Conservation (phyloP, 2,797 vertebrate species). For the Sus cebifrons region DNA sequence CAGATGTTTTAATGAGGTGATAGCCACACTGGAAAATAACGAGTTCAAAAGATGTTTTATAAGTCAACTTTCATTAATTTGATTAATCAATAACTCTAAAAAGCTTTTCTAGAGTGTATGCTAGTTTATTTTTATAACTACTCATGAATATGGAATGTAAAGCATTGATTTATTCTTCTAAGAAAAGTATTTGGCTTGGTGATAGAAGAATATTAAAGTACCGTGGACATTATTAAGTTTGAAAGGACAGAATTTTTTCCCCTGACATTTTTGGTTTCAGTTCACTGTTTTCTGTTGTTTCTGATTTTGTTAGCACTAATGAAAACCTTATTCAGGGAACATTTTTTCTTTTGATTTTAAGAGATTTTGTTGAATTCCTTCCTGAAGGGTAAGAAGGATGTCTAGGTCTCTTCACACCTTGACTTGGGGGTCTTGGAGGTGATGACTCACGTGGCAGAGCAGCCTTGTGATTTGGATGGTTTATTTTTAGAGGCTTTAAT, state of each 20-base stretch:
- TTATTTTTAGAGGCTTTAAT: conserved; percentile 35
- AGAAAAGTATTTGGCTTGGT: conserved; percentile 69
- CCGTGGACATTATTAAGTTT: not conserved
- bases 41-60: conserved; percentile 53
- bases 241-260: not conserved
- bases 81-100: conserved; percentile 70
- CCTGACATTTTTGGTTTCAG: conserved; percentile 37
- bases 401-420: not conserved
- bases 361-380: conserved; percentile 39
- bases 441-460: not conserved
- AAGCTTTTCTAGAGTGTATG: conserved; percentile 11
- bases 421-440: conserved; percentile 34
- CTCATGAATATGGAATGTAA: conserved; percentile 58
- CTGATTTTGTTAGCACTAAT: conserved; percentile 59
- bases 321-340: conserved; percentile 58
- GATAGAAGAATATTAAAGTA: conserved; percentile 48
- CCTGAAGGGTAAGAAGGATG: not conserved
- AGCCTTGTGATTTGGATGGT: not conserved
- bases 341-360: conserved; percentile 40
- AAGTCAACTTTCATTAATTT: conserved; percentile 70
- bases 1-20: conserved; percentile 64
- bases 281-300: conserved; percentile 59
- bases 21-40: conserved; percentile 10
- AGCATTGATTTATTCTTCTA: conserved; percentile 65
- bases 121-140: conserved; percentile 72